These are phyloP conservation scores for Cyaniris semiargus DNA, from an alignment of 2,888 invertebrate genomes.

Conservation along the genomic window DNA sequence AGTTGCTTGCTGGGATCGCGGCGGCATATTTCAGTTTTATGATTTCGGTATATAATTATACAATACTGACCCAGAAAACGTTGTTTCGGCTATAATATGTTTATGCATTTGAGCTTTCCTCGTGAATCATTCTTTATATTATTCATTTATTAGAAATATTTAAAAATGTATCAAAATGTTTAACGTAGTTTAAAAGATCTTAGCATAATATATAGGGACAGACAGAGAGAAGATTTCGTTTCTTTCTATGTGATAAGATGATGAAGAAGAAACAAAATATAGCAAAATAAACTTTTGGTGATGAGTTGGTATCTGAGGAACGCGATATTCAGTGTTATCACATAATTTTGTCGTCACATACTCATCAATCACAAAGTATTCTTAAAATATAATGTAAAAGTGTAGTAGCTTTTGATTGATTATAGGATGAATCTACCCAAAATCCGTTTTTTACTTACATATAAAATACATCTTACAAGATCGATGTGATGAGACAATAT, in stretches of 20 bases:
- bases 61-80: not conserved
- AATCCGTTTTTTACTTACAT: not conserved
- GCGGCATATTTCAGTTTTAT: constrained; percentile 27
- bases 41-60: constrained; percentile 28
- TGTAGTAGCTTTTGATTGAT: constrained; percentile 15
- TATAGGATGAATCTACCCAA: not conserved
- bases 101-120: not conserved
- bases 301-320: not conserved
- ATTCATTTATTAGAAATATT: too few relatives aligned
- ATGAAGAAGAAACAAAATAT: too few relatives aligned
- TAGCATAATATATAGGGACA: too few relatives aligned
- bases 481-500: not conserved
- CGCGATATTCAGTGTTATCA: not conserved
- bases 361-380: constrained; percentile 10
- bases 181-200: too few relatives aligned
- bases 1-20: constrained; percentile 28
- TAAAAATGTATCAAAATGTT: too few relatives aligned
- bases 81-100: not conserved
- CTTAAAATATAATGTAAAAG: constrained; percentile 10
- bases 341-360: not conserved
- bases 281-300: too few relatives aligned
- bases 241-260: too few relatives aligned
- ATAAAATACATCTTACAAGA: not conserved
- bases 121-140: too few relatives aligned
- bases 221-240: too few relatives aligned